These are phyloP conservation scores for Clunio marinus DNA, from an alignment of 2,888 invertebrate genomes.

Conservation along the genomic window DNA sequence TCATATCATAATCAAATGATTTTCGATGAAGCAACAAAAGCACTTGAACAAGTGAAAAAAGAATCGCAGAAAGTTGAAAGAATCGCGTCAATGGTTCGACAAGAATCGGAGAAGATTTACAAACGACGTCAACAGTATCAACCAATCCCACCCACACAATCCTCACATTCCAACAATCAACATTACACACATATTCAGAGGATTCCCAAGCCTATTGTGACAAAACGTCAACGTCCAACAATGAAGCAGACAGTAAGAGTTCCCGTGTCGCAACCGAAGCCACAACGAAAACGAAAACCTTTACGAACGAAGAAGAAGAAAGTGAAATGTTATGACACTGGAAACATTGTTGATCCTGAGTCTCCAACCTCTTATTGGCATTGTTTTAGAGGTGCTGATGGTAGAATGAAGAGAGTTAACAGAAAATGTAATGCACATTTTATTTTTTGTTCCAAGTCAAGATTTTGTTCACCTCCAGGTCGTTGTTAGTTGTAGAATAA, in stretches of 20 bases:
- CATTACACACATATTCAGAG: neutral
- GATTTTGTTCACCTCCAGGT: constrained; percentile 51
- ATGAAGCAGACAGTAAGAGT: constrained; percentile 34
- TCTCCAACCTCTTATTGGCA: constrained; percentile 53
- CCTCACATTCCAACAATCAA: too few species aligned
- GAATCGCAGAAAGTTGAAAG: constrained; percentile 42
- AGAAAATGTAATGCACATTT: constrained; percentile 52
- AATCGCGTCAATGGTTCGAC: constrained; percentile 46
- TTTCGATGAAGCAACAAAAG: constrained; percentile 47
- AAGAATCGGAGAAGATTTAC: constrained; percentile 32
- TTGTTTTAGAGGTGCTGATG: constrained; percentile 49
- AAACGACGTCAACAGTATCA: neutral
- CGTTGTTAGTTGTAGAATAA: too few species aligned
- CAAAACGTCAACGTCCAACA: too few species aligned
- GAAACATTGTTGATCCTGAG: constrained; percentile 52
- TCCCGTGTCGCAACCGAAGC: neutral
- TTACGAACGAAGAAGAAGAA: constrained; percentile 24
- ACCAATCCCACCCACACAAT: too few species aligned
- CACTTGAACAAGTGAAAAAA: constrained; percentile 47
- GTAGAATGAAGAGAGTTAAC: constrained; percentile 51
- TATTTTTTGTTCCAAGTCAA: constrained; percentile 52
- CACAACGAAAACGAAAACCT: neutral
- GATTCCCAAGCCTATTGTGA: neutral
- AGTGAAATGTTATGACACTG: constrained; percentile 49
- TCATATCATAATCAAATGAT: neutral